Evolutionary conservation across 2,113 vertebrate species (phyloP).

Genomic region (Aspidoscelis tigris): DNA sequence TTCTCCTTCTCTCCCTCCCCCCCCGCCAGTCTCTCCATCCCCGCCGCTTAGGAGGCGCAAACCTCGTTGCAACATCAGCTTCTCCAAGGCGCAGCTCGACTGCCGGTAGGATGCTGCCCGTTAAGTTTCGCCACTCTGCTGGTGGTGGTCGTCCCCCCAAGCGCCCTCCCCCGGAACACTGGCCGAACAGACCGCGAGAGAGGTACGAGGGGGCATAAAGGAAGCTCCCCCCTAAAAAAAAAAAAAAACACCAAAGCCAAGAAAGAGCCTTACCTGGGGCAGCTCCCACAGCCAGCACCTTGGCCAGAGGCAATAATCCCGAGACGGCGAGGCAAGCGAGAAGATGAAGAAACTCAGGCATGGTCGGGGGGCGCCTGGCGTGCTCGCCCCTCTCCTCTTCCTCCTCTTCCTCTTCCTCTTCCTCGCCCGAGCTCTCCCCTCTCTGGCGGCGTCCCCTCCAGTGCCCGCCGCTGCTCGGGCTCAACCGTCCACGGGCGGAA

Average conservation of each 20-base stretch:
- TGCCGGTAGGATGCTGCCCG: not conserved
- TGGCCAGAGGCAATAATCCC: slow-evolving; percentile 89
- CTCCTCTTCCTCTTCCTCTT: not conserved
- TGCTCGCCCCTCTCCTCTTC: not conserved
- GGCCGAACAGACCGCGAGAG: too few species aligned
- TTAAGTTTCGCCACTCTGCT: not conserved
- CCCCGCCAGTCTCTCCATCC: not conserved
- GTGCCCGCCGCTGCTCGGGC: slow-evolving; percentile 51
- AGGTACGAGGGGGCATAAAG: too few species aligned
- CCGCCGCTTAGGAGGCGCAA: slow-evolving; percentile 1
- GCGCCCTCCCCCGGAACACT: not conserved
- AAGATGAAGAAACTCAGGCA: slow-evolving; percentile 86
- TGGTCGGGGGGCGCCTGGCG: slow-evolving; percentile 73
- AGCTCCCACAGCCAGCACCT: slow-evolving; percentile 77
- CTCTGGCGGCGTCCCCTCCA: not conserved
- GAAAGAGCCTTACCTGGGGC: slow-evolving; percentile 82
- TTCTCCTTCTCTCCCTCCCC: not conserved
- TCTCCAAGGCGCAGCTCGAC: not conserved
- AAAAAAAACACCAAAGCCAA: not conserved
- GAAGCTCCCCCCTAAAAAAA: too few species aligned
- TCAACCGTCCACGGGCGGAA: not conserved
- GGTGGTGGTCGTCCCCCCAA: too few species aligned
- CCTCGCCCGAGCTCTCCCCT: too few species aligned
- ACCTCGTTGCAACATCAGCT: slow-evolving; percentile 27
- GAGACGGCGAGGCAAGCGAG: slow-evolving; percentile 82